Evolutionary conservation across 2,888 invertebrate species (phyloP), one percentile per base, ranked within the genome.

Genomic region (Halocaridina rubra): DNA sequence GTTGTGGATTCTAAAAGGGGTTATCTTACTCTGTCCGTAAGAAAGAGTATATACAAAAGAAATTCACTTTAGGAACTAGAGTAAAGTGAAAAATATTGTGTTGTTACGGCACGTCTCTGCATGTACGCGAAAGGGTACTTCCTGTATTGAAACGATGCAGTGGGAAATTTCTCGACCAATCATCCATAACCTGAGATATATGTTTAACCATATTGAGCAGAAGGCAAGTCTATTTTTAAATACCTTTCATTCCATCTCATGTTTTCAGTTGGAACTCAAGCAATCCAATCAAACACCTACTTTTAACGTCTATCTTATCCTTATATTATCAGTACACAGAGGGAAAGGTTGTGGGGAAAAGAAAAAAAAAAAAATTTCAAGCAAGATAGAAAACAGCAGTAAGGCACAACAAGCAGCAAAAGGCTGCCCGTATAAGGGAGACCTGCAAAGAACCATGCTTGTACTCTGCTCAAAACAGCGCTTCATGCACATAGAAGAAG

Each of bases 371-470:
- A n/a, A n/a, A n/a, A 61, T 30, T 77, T 32, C 59, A 59, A 61
- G 59, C 76, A 77, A 77, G 76, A 77, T 61, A 77, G 76, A 77
- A 77, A 77, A 77, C 76, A 77, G 76, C 76, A 33, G 76, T 77
- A 77, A 77, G 76, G 76, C 76, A 77, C 76, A 77, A 77, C 76
- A 77, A 77, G 76, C 76, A 77, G 76, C 27, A 53, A 59, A 22
- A 77, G 29, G 59, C 32, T 59, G 59, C 33, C 61, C 59, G 59
- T 61, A 61, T 32, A 77, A 59, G 61, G 76, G 61, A 61, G 61
- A 59, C 61, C 61, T 59, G 59, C 59, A 59, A 30, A 77, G 32
- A 61, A 29, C 76, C 22, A 59, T 77, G 57, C 76, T 77, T 77
- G 76, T 61, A 77, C 76, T 77, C 76, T 61, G 76, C 76, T 77